A percentile compares a stretch with the other conserved stretches of the same genome.
phyloP scores from a whole-genome alignment of 2,888 invertebrate genomes.

The Lacanobia wlatinum region DNA sequence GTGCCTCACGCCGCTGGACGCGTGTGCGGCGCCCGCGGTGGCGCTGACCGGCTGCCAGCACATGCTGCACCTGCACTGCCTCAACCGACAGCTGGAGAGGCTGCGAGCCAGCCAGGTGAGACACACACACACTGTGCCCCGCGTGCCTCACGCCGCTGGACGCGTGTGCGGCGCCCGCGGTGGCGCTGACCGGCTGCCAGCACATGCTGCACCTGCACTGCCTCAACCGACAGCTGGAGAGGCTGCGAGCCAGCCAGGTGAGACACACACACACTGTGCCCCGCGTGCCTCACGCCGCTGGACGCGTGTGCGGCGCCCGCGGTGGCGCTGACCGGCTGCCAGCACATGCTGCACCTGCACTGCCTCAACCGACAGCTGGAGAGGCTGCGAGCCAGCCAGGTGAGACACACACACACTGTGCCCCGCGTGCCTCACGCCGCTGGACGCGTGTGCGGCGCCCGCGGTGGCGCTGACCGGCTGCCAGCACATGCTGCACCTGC shows the following conservation, averaged over 20 bases:
- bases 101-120: slow-evolving; percentile 5
- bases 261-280: slow-evolving; percentile 85
- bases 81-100: slow-evolving; percentile 10
- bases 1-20: slow-evolving; percentile 93
- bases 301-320: too few species aligned
- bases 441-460: too few species aligned
- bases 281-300: slow-evolving; percentile 72
- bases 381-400: slow-evolving; percentile 86
- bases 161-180: too few species aligned
- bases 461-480: too few species aligned
- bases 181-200: slow-evolving; percentile 94
- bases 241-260: slow-evolving; percentile 83
- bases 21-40: too few species aligned
- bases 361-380: slow-evolving; percentile 73
- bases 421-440: too few species aligned
- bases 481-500: too few species aligned
- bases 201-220: slow-evolving; percentile 84
- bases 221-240: slow-evolving; percentile 90
- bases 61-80: slow-evolving; percentile 39
- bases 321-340: too few species aligned
- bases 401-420: background rate
- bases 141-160: slow-evolving; percentile 93
- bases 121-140: slow-evolving; percentile 87
- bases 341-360: too few species aligned
- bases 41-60: slow-evolving; percentile 87